phyloP scores from a whole-genome alignment of 2,888 invertebrate genomes.

The Drosophila algonquin region DNA sequence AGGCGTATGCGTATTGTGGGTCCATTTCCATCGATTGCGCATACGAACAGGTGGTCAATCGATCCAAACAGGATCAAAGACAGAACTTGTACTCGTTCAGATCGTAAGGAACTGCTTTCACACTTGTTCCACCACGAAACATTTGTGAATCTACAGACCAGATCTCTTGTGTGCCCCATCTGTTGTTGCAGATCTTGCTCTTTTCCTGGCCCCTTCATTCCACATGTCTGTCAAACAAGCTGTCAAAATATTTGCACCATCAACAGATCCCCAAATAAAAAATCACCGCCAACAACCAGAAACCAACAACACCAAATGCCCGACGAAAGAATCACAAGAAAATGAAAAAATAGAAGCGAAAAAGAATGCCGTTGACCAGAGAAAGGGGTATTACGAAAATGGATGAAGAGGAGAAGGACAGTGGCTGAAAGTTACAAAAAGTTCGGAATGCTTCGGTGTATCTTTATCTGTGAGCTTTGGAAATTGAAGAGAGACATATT shows the following conservation, averaged over 20 bases:
- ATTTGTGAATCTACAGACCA: background rate
- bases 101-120: background rate
- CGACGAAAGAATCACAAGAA: conserved; percentile 23
- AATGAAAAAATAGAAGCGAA: conserved; percentile 8
- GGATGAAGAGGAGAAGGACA: background rate
- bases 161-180: background rate
- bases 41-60: conserved; percentile 32
- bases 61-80: background rate
- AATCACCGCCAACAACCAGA: conserved; percentile 21
- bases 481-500: too few relatives aligned
- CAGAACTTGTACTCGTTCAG: background rate
- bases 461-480: too few relatives aligned
- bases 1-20: conserved; percentile 27
- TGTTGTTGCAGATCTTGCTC: background rate
- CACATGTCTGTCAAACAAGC: conserved; percentile 48
- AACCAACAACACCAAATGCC: too few relatives aligned
- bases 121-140: background rate
- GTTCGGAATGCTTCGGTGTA: too few relatives aligned
- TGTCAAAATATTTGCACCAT: conserved; percentile 54
- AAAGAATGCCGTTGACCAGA: background rate
- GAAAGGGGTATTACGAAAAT: background rate
- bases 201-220: background rate
- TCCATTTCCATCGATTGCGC: conserved; percentile 11
- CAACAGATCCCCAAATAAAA: conserved; percentile 21
- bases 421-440: too few relatives aligned